These are phyloP conservation scores for Sinopyrophorus schimmeli DNA, from an alignment of 2,888 invertebrate genomes.

Conservation along the genomic window DNA sequence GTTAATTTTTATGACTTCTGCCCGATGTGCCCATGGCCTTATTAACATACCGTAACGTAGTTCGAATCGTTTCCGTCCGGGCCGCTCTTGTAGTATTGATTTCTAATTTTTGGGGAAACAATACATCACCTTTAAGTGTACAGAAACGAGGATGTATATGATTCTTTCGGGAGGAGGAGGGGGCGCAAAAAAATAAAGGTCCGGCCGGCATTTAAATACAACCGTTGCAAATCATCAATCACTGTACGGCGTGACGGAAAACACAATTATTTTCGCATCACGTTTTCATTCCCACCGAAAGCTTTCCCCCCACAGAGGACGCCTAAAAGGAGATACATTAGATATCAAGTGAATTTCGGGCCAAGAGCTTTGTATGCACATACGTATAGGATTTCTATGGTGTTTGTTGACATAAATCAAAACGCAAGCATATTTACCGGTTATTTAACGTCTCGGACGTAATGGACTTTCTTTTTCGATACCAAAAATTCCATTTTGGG, in stretches of 20 bases:
- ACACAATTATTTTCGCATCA: conserved; percentile 32
- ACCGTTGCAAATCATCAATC: conserved; percentile 29
- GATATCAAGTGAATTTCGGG: conserved; percentile 5
- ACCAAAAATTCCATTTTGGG: too few species aligned
- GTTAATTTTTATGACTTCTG: too few species aligned
- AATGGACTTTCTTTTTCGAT: too few species aligned
- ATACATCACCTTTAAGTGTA: not conserved
- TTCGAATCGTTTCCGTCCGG: not conserved
- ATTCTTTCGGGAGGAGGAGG: not conserved
- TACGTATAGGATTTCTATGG: too few species aligned
- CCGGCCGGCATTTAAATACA: conserved; percentile 24
- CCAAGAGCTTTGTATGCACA: too few species aligned
- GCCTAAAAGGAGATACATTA: conserved; percentile 9
- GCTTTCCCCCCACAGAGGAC: conserved; percentile 12
- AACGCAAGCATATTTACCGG: too few species aligned
- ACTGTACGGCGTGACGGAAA: conserved; percentile 29
- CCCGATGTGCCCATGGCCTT: not conserved
- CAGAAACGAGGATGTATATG: not conserved
- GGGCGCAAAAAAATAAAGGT: conserved; percentile 12
- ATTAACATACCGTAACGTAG: too few species aligned
- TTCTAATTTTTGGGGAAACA: not conserved
- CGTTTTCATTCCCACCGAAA: conserved; percentile 29
- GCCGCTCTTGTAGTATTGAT: not conserved
- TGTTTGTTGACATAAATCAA: too few species aligned
- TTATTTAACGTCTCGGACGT: too few species aligned